Evolutionary conservation across 2,113 vertebrate species (phyloP).

Genomic region (Heterocephalus glaber): DNA sequence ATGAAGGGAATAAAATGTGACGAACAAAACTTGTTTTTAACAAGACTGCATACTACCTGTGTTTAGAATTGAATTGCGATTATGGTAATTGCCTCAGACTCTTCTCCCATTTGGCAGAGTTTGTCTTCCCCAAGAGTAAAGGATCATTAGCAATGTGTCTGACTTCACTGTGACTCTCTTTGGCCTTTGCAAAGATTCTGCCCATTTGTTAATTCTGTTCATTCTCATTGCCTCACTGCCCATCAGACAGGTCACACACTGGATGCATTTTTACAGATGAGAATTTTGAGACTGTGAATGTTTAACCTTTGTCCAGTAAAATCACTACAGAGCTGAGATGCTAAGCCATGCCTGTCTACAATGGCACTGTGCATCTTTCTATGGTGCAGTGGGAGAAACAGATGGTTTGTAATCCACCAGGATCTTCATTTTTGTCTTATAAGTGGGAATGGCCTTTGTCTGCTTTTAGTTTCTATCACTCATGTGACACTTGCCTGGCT

Average conservation of each 20-base stretch:
- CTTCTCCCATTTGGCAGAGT: not conserved
- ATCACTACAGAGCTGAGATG: not conserved
- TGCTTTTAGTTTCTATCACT: not conserved
- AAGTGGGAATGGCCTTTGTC: not conserved
- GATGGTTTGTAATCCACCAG: not conserved
- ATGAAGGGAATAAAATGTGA: slow-evolving; percentile 11
- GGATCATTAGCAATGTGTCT: not conserved
- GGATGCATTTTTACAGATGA: not conserved
- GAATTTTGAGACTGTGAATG: not conserved
- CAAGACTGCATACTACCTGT: not conserved
- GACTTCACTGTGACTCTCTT: not conserved
- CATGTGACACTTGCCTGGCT: not conserved
- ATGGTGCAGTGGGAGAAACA: not conserved
- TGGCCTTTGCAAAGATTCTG: not conserved
- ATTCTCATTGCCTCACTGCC: not conserved
- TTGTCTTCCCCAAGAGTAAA: not conserved
- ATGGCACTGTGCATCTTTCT: no score
- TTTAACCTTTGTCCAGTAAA: not conserved
- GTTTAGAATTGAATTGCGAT: not conserved
- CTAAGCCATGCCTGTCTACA: not conserved
- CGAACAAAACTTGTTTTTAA: not conserved
- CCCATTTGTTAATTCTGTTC: not conserved
- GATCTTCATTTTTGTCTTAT: not conserved
- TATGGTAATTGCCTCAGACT: not conserved
- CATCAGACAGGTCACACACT: not conserved